Conservation (phyloP, 2,888 invertebrate species). For the Sesia apiformis region DNA sequence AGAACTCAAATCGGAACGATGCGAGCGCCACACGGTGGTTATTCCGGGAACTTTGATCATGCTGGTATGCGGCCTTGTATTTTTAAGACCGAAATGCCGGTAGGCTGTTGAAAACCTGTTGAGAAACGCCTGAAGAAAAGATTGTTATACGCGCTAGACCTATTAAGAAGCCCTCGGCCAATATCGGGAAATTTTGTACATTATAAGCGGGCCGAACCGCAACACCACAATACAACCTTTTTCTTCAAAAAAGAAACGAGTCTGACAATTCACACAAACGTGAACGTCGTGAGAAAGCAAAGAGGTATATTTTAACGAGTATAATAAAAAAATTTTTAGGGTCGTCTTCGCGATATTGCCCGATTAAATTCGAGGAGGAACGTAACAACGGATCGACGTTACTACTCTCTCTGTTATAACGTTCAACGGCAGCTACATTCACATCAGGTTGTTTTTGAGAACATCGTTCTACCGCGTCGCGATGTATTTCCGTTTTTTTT, state of each 20-base stretch:
- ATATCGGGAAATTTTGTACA: too few species aligned
- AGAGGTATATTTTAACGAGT: background rate
- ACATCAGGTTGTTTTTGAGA: background rate
- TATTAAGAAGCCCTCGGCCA: too few species aligned
- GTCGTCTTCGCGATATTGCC: background rate
- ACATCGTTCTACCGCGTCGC: background rate
- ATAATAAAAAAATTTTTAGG: background rate
- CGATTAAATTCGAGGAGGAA: background rate
- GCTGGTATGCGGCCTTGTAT: slow-evolving; percentile 1
- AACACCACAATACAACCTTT: too few species aligned
- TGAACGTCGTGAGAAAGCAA: background rate
- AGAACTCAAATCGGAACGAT: too few species aligned
- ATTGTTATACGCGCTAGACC: too few species aligned
- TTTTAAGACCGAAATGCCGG: slow-evolving; percentile 1
- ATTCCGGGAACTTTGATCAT: too few species aligned
- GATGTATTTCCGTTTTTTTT: background rate
- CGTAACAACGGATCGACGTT: background rate
- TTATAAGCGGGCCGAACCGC: too few species aligned
- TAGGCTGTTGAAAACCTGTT: background rate
- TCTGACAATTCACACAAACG: too few species aligned
- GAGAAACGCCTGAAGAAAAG: slow-evolving; percentile 3
- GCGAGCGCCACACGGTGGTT: too few species aligned
- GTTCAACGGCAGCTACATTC: background rate
- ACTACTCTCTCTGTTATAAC: background rate
- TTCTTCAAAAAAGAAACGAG: too few species aligned